Evolutionary conservation across 2,888 invertebrate species (phyloP).

Genomic region (Trimorus sp.): DNA sequence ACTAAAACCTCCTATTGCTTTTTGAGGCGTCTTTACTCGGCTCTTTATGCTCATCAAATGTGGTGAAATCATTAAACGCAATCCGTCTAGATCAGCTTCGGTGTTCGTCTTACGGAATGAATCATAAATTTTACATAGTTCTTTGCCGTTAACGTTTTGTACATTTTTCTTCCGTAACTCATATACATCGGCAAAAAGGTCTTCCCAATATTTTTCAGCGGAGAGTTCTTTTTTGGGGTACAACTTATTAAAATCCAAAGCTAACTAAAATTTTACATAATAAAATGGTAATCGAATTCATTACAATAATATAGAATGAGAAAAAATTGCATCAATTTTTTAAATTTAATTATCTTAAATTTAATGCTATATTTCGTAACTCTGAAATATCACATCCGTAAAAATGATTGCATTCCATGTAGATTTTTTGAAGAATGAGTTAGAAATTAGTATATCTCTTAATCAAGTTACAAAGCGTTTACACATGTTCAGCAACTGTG

Average conservation of each 20-base stretch:
- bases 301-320: background rate
- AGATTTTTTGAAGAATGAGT: too few relatives aligned
- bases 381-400: too few relatives aligned
- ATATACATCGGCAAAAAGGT: constrained; percentile 9
- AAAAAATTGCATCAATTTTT: too few relatives aligned
- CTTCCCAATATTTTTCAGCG: constrained; percentile 20
- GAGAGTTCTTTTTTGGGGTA: constrained; percentile 18
- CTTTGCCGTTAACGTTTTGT: constrained; percentile 2
- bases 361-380: too few relatives aligned
- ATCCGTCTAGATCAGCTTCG: constrained; percentile 10
- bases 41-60: constrained; percentile 23
- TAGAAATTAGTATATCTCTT: too few relatives aligned
- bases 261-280: background rate
- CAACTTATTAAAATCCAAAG: constrained; percentile 14
- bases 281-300: background rate
- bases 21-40: constrained; percentile 7
- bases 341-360: too few relatives aligned
- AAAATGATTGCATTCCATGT: too few relatives aligned
- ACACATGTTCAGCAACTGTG: too few relatives aligned
- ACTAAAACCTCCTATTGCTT: too few relatives aligned
- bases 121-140: constrained; percentile 1
- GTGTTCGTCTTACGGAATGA: background rate
- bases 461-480: too few relatives aligned
- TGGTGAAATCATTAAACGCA: constrained; percentile 30
- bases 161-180: constrained; percentile 7